Base-by-base conservation (phyloP, 2,888 invertebrate species). In the Melinaea menophilus region DNA sequence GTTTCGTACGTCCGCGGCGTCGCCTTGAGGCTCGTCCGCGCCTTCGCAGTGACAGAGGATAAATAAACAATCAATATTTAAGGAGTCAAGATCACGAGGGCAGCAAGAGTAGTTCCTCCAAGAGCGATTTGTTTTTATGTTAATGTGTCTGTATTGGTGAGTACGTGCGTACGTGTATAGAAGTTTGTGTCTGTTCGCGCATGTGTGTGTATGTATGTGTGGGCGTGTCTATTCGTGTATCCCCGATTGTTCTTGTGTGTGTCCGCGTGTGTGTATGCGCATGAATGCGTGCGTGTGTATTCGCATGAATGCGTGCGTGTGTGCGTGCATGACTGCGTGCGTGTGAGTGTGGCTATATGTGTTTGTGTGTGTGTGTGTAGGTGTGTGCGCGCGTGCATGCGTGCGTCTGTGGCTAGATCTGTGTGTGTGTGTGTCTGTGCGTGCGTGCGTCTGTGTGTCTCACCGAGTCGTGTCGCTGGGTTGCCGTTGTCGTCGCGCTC, bases 401-500 rank as follows among this genome's bases (percentile, higher is more conserved):
- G 46, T 12, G 46, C n/a, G 46, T 5, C 0, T 46, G 46, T 46
- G 46, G 3, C 12, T 46, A n/a, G 3, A 12, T 5, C 3, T 9
- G 11, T 11, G 46, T 12, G 12, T 46, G 46, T 12, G 46, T 0
- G 46, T 46, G 5, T 2, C 2, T 5, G 56, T n/a, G 37, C 46
- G 55, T 2, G 5, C 45, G 55, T 61, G 61, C 35, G 56, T 56
- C 41, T 34, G 48, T 64, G 71, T 56, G 65, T 34, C 33, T 59
- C 47, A 33, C 58, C 59, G 46, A 60, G 37, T 69, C 65, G 63
- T 62, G 56, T 69, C 64, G 46, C 67, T 63, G 62, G 64, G 79
- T 85, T 84, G 65, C 82, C 85, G 77, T 85, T 84, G 79, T 80
- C 82, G 75, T 84, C 85, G 57, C 77, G 76, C 76, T 69, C 77